phyloP scores from a whole-genome alignment of 2,797 vertebrate species.

The Otus scops region DNA sequence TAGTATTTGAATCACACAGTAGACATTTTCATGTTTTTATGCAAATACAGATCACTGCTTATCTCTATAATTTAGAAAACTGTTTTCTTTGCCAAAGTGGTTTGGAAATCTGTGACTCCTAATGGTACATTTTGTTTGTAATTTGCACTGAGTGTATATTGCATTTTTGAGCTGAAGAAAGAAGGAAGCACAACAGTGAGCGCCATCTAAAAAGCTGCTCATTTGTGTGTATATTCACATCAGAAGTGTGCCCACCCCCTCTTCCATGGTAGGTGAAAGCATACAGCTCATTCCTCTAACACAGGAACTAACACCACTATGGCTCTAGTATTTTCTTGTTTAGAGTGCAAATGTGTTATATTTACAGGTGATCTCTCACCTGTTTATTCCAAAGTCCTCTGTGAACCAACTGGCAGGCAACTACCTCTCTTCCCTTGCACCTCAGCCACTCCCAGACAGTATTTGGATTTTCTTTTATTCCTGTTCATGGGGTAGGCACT shows the following conservation, averaged over 20 bases:
- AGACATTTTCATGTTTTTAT: conserved; percentile 51
- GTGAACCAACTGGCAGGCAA: background rate
- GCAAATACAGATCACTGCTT: conserved; percentile 41
- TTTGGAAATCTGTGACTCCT: conserved; percentile 13
- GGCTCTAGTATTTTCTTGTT: background rate
- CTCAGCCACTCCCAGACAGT: background rate
- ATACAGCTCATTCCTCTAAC: background rate
- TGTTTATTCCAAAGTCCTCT: background rate
- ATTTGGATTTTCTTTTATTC: background rate
- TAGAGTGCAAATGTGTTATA: background rate
- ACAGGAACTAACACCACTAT: background rate
- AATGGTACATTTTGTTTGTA: background rate
- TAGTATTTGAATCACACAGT: conserved; percentile 46
- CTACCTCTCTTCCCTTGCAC: background rate
- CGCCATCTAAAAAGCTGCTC: background rate
- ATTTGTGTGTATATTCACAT: background rate
- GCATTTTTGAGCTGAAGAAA: background rate
- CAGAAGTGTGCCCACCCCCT: background rate
- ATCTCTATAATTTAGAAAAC: conserved; percentile 39
- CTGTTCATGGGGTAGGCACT: rapidly evolving
- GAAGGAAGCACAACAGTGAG: background rate
- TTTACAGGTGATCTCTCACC: background rate
- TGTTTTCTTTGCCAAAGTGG: conserved; percentile 22
- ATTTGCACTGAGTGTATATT: background rate
- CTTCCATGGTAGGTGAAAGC: background rate